Evolutionary conservation across 2,888 invertebrate genomes (phyloP).

Genomic region (Microplitis deprimator): DNA sequence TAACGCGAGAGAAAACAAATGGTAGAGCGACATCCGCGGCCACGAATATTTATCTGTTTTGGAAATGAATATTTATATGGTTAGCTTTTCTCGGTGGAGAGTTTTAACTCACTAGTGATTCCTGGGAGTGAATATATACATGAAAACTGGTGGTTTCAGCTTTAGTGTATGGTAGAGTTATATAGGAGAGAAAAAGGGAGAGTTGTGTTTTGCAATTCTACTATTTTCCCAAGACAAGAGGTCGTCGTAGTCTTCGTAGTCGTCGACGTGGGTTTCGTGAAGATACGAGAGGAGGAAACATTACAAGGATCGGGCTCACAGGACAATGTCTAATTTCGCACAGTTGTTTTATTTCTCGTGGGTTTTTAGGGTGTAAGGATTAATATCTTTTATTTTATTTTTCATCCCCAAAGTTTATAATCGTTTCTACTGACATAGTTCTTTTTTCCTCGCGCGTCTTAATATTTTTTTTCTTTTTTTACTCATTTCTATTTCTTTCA

Average conservation of each 20-base stretch:
- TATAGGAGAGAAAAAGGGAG: slow-evolving; percentile 3
- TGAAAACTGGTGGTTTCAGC: not conserved
- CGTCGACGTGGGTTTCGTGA: slow-evolving; percentile 13
- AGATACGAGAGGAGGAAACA: slow-evolving; percentile 35
- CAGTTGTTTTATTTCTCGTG: slow-evolving; percentile 40
- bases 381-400: slow-evolving; percentile 42
- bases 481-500: slow-evolving; percentile 15
- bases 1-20: not conserved
- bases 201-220: slow-evolving; percentile 54
- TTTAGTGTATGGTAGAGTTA: slow-evolving; percentile 6
- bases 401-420: slow-evolving; percentile 48
- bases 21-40: slow-evolving; percentile 20
- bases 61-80: slow-evolving; percentile 60
- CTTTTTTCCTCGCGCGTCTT: not conserved
- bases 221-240: slow-evolving; percentile 41
- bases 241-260: not conserved
- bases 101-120: slow-evolving; percentile 18
- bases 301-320: slow-evolving; percentile 13
- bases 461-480: not conserved
- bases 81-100: slow-evolving; percentile 36
- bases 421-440: slow-evolving; percentile 30
- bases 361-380: not conserved
- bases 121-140: not conserved
- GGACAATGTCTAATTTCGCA: slow-evolving; percentile 44
- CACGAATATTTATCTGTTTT: slow-evolving; percentile 54